These are phyloP conservation scores for Eciton burchellii DNA, from an alignment of 1,140 invertebrate species.

Conservation along the genomic window DNA sequence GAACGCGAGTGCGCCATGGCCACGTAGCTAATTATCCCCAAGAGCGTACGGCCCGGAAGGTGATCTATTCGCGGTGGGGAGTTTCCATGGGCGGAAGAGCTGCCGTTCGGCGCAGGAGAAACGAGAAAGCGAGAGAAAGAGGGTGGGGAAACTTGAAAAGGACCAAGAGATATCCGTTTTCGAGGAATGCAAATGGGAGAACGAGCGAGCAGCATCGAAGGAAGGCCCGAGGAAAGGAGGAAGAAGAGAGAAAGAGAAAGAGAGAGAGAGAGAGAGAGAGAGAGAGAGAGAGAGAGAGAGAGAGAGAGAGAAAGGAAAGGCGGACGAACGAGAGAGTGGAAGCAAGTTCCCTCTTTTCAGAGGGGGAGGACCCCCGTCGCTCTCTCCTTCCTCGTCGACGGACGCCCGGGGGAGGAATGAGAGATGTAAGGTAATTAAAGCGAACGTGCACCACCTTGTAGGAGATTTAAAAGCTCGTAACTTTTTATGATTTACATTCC, in stretches of 20 bases:
- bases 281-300: constrained; percentile 38
- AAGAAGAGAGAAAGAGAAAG: constrained; percentile 44
- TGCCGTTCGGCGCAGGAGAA: constrained; percentile 35
- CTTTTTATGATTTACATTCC: constrained; percentile 86
- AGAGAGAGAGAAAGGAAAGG: too few relatives aligned
- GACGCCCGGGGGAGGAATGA: constrained; percentile 78
- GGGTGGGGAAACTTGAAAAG: constrained; percentile 55
- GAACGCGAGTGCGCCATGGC: constrained; percentile 73
- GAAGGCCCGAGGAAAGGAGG: constrained; percentile 24
- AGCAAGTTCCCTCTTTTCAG: too few relatives aligned
- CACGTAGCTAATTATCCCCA: constrained; percentile 84
- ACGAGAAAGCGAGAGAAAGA: constrained; percentile 62
- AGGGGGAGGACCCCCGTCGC: constrained; percentile 33
- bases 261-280: constrained; percentile 20
- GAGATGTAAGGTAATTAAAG: constrained; percentile 86
- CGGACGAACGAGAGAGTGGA: too few relatives aligned
- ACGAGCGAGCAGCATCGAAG: constrained; percentile 53
- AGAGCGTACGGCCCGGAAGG: constrained; percentile 79
- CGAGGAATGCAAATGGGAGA: constrained; percentile 83
- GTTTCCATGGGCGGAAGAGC: constrained; percentile 73
- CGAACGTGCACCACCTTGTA: constrained; percentile 85
- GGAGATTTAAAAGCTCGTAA: constrained; percentile 86
- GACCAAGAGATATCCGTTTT: constrained; percentile 77
- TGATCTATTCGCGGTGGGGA: constrained; percentile 82
- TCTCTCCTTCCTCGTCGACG: constrained; percentile 28